Percentiles rank a stretch among this genome's conserved stretches.
Evolutionary conservation across 2,113 vertebrate species (phyloP).

Genomic region (Bufo gargarizans): DNA sequence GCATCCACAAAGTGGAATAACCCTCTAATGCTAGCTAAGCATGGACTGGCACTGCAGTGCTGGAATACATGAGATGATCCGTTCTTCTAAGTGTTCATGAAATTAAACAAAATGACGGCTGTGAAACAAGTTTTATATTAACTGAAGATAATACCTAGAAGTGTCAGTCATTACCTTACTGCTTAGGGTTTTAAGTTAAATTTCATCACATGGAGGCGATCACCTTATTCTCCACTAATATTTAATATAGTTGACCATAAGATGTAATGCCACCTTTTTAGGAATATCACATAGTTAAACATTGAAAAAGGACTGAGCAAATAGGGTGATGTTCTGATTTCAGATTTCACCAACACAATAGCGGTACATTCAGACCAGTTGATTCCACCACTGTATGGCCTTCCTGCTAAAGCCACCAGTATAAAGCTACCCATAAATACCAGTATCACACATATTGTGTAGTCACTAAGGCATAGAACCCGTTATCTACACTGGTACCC

Average conservation of each 20-base stretch:
- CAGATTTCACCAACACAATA: neutral
- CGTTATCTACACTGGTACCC: neutral
- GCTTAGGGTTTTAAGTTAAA: too few relatives aligned
- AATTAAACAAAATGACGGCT: neutral
- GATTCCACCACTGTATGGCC: neutral
- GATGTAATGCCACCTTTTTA: neutral
- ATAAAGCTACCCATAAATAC: neutral
- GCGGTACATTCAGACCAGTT: neutral
- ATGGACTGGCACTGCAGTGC: neutral
- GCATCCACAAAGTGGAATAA: slow-evolving; percentile 14
- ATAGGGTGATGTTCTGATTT: neutral
- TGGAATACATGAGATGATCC: neutral
- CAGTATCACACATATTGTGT: neutral
- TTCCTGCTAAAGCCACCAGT: neutral
- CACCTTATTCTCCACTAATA: too few relatives aligned
- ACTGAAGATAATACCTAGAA: neutral
- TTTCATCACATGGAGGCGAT: too few relatives aligned
- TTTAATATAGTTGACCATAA: neutral
- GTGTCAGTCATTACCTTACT: too few relatives aligned
- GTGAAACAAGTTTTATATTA: neutral
- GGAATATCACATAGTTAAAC: neutral
- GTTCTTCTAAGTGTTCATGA: neutral
- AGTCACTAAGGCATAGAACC: neutral
- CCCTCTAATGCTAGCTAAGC: neutral
- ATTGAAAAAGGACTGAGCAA: neutral